Conservation (phyloP, 2,797 vertebrate species). For the Typhlichthys eigenmanni region DNA sequence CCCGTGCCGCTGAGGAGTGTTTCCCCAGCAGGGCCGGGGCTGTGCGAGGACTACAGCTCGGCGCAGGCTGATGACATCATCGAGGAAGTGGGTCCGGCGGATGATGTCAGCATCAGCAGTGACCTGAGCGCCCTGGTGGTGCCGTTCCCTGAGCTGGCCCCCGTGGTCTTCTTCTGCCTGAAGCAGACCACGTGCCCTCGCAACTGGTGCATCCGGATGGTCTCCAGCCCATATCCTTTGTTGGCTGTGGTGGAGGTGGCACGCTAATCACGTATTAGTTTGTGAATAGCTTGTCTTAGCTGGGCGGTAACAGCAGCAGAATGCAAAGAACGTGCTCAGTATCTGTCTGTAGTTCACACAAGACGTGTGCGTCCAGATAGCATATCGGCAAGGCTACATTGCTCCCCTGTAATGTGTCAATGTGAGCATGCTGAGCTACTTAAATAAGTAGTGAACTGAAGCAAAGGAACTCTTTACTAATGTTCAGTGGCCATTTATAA, state of each 20-base stretch:
- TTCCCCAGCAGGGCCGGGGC: conserved; percentile 71
- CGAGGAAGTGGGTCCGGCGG: conserved; percentile 71
- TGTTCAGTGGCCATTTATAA: too few species aligned
- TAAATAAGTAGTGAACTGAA: too few species aligned
- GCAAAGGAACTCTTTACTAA: too few species aligned
- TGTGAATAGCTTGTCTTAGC: too few species aligned
- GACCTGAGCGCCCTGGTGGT: conserved; percentile 81
- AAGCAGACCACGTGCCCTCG: conserved; percentile 97
- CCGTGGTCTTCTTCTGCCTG: conserved; percentile 97
- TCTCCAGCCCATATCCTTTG: conserved; percentile 99
- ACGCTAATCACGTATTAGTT: too few species aligned
- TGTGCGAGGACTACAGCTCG: conserved; percentile 70
- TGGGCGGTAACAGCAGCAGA: too few species aligned
- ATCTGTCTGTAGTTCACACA: too few species aligned
- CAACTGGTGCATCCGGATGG: conserved; percentile 98
- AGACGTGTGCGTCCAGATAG: too few species aligned
- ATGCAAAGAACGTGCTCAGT: too few species aligned
- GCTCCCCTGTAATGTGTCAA: too few species aligned
- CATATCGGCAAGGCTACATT: too few species aligned
- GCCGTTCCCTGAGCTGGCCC: conserved; percentile 92
- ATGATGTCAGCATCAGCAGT: conserved; percentile 74
- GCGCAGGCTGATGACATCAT: conserved; percentile 75
- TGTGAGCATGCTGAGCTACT: too few species aligned
- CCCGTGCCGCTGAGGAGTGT: conserved; percentile 74
- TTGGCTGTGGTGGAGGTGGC: conserved; percentile 1